Evolutionary conservation across 2,888 invertebrate genomes (phyloP).

Genomic region (Dinocampus coccinellae): DNA sequence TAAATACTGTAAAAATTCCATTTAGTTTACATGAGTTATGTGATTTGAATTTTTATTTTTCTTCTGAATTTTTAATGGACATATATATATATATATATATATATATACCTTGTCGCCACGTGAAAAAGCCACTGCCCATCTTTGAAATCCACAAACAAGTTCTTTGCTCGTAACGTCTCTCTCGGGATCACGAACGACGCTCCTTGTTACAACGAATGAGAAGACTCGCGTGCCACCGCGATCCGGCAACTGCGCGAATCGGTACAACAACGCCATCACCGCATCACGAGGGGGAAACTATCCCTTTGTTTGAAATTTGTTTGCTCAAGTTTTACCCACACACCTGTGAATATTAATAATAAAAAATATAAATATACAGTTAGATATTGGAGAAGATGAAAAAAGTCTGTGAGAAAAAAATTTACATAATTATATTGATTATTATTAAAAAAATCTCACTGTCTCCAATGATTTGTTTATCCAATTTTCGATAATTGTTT

Average conservation of each 20-base stretch:
- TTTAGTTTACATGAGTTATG: too few relatives aligned
- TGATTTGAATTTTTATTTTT: too few relatives aligned
- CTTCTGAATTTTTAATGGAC: constrained; percentile 8
- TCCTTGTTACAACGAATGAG: constrained; percentile 85
- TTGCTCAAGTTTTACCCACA: too few relatives aligned
- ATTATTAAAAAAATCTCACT: background rate
- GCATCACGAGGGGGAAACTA: constrained; percentile 62
- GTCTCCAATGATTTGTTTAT: background rate
- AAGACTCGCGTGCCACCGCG: constrained; percentile 86
- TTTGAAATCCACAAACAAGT: constrained; percentile 84
- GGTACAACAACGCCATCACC: constrained; percentile 83
- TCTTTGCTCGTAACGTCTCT: constrained; percentile 86
- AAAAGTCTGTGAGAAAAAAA: background rate
- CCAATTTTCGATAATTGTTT: background rate
- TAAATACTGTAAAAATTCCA: too few relatives aligned
- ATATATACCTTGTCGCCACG: constrained; percentile 77
- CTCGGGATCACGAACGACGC: constrained; percentile 82
- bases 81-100: background rate
- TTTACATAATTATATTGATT: background rate
- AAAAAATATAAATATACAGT: background rate
- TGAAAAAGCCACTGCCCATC: constrained; percentile 86
- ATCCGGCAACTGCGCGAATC: constrained; percentile 86
- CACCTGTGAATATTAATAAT: background rate
- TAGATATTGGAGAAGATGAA: background rate
- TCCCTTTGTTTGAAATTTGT: constrained; percentile 15